These are phyloP conservation scores for Alethe diademata DNA, from an alignment of 2,113 vertebrate species.

Conservation along the genomic window DNA sequence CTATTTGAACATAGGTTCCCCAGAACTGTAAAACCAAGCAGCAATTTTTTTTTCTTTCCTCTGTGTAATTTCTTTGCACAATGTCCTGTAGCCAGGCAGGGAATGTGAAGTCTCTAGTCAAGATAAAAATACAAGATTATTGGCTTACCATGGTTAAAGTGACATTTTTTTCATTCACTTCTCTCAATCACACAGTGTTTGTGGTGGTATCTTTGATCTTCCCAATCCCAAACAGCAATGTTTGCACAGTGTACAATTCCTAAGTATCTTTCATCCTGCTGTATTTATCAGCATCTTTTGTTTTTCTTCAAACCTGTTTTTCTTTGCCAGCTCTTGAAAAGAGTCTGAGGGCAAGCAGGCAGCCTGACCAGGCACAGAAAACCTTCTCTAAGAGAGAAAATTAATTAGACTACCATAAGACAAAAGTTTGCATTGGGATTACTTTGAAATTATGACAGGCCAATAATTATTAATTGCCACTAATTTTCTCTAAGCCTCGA, in stretches of 20 bases:
- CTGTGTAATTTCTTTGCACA: background rate
- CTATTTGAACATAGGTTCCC: background rate
- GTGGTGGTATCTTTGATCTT: background rate
- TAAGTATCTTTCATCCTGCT: background rate
- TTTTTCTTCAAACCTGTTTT: background rate
- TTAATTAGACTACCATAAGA: background rate
- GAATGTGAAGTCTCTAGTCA: background rate
- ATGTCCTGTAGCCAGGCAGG: background rate
- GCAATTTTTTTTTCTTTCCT: background rate
- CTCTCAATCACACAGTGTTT: fast-evolving
- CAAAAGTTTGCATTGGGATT: background rate
- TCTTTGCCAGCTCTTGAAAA: background rate
- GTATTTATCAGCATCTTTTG: background rate
- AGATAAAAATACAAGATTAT: background rate
- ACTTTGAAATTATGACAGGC: background rate
- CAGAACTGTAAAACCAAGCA: background rate
- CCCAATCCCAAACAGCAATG: background rate
- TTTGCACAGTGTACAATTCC: background rate
- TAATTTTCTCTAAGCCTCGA: background rate
- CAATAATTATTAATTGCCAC: background rate
- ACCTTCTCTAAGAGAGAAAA: background rate
- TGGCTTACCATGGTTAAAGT: background rate
- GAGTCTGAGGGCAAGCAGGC: background rate
- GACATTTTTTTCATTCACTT: background rate
- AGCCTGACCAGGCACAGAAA: background rate